Evolutionary conservation across 2,888 invertebrate genomes (phyloP).

Genomic region (Epicampocera succincta): DNA sequence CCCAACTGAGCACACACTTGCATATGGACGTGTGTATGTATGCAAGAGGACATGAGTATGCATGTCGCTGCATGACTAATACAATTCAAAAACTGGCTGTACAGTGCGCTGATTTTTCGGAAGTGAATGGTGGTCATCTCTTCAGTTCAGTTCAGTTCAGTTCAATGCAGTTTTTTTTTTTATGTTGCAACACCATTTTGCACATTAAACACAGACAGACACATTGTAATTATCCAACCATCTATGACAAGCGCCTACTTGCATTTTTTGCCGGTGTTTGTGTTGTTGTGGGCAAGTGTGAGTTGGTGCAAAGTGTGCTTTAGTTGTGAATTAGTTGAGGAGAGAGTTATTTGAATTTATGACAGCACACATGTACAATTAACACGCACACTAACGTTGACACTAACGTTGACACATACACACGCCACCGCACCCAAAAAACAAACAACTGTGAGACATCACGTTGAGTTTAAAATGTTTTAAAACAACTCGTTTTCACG

Average conservation of each 20-base stretch:
- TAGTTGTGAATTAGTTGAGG: background rate
- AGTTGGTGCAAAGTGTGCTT: background rate
- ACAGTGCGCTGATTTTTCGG: slow-evolving; percentile 43
- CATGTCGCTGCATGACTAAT: slow-evolving; percentile 46
- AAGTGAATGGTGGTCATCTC: slow-evolving; percentile 50
- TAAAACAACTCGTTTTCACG: too few species aligned
- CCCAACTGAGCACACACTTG: background rate
- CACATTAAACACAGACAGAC: slow-evolving; percentile 18
- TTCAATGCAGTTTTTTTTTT: background rate
- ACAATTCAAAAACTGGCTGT: slow-evolving; percentile 40
- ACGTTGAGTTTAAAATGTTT: too few species aligned
- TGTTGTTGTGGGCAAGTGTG: background rate
- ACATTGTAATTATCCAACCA: slow-evolving; percentile 54
- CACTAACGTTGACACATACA: background rate
- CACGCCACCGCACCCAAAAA: too few species aligned
- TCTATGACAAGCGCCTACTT: slow-evolving; percentile 13
- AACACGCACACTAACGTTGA: slow-evolving; percentile 20
- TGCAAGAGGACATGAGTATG: background rate
- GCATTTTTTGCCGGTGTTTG: background rate
- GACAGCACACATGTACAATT: slow-evolving; percentile 44
- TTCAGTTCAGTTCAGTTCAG: slow-evolving; percentile 15
- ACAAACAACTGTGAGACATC: too few species aligned
- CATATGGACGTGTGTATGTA: background rate
- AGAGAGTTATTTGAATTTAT: slow-evolving; percentile 51
- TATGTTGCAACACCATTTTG: background rate